Evolutionary conservation across 2,113 vertebrate genomes (phyloP).

Genomic region (Eonycteris spelaea): DNA sequence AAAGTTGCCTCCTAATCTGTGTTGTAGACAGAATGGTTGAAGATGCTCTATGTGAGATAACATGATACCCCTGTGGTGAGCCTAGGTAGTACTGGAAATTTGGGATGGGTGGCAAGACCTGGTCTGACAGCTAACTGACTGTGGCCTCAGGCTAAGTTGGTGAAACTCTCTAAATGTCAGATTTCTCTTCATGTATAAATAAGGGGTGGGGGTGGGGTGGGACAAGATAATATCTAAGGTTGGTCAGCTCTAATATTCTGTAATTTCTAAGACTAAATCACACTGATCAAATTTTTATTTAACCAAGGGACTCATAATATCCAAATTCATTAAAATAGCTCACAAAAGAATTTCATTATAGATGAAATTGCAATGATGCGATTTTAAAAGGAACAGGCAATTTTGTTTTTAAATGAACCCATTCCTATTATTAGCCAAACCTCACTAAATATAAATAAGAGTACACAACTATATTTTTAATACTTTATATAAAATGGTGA

Average conservation of each 20-base stretch:
- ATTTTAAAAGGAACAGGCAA: slow-evolving; percentile 38
- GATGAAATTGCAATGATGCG: not conserved
- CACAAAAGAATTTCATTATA: slow-evolving; percentile 46
- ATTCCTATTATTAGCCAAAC: not conserved
- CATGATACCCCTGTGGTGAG: not conserved
- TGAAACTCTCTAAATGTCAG: not conserved
- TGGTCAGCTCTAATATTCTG: not conserved
- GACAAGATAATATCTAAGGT: not conserved
- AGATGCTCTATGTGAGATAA: not conserved
- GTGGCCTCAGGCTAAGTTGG: not conserved
- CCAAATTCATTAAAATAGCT: slow-evolving; percentile 31
- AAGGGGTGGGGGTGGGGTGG: not conserved
- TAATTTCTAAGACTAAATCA: slow-evolving; percentile 26
- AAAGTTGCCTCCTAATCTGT: not conserved
- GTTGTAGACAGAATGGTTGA: not conserved
- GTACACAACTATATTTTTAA: slow-evolving; percentile 5
- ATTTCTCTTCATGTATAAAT: not conserved
- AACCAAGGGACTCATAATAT: slow-evolving; percentile 7
- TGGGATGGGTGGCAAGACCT: not conserved
- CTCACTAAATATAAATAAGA: slow-evolving; percentile 30
- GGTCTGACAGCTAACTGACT: not conserved
- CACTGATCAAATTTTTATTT: slow-evolving; percentile 16
- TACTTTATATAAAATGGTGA: slow-evolving; percentile 27
- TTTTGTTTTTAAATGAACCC: slow-evolving; percentile 42
- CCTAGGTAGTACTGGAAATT: not conserved